Percentiles rank a stretch among this genome's conserved stretches.
These are phyloP conservation scores for Drosophila neonasuta DNA, from an alignment of 2,888 invertebrate genomes.

Conservation along the genomic window DNA sequence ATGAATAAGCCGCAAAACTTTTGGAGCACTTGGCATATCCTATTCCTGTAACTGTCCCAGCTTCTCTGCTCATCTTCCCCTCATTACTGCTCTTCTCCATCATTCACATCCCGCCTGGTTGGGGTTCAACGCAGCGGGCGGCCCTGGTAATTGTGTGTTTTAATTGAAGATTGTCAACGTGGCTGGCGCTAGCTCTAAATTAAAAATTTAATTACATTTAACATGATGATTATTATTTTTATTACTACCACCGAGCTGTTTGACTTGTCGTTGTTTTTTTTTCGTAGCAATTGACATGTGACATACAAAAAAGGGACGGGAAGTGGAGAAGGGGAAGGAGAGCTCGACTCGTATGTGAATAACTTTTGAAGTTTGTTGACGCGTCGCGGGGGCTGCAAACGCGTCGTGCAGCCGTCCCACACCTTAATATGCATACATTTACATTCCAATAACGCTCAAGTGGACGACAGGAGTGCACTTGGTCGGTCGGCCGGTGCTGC, in stretches of 20 bases:
- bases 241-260: constrained; percentile 32
- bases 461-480: constrained; percentile 73
- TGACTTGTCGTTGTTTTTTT: constrained; percentile 12
- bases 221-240: constrained; percentile 63
- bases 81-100: neutral
- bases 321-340: neutral
- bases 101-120: neutral
- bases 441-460: constrained; percentile 80
- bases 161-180: constrained; percentile 74
- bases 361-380: constrained; percentile 71
- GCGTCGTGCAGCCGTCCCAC: constrained; percentile 16
- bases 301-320: neutral
- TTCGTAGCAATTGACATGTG: constrained; percentile 33
- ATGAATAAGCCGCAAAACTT: constrained; percentile 76
- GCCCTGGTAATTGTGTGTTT: constrained; percentile 69
- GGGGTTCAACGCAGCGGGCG: constrained; percentile 52
- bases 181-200: constrained; percentile 58
- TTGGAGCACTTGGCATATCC: constrained; percentile 74
- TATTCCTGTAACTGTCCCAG: constrained; percentile 58
- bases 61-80: neutral
- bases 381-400: constrained; percentile 35
- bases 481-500: constrained; percentile 41
- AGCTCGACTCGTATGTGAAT: constrained; percentile 54
- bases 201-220: constrained; percentile 78
- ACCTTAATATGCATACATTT: constrained; percentile 77